phyloP scores from a whole-genome alignment of 2,797 vertebrate genomes.

The Rhadinocentrus ornatus region DNA sequence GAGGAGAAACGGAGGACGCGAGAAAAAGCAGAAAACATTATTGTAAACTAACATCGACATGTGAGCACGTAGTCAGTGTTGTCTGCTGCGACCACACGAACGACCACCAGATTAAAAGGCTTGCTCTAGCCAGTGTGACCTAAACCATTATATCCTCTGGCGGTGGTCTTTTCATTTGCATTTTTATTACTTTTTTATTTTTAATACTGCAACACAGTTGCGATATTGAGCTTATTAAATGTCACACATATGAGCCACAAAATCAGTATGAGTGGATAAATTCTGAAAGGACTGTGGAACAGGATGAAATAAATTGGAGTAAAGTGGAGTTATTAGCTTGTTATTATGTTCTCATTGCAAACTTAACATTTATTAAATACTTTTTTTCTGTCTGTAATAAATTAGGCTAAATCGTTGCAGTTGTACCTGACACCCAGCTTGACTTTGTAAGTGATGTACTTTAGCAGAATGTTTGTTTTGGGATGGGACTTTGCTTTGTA shows the following conservation, averaged over 20 bases:
- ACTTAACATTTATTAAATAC: neutral
- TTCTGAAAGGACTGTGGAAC: too few relatives aligned
- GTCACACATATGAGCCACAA: neutral
- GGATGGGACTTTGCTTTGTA: neutral
- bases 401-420: neutral
- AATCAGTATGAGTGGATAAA: neutral
- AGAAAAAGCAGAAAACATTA: neutral
- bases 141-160: neutral
- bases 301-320: neutral
- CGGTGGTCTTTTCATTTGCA: neutral
- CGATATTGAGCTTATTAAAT: neutral
- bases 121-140: neutral
- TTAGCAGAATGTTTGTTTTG: neutral
- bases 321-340: neutral
- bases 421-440: neutral
- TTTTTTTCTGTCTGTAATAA: neutral
- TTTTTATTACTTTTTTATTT: neutral
- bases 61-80: neutral
- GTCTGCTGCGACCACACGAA: neutral
- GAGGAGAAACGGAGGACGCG: conserved; percentile 10
- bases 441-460: neutral
- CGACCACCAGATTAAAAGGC: neutral
- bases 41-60: neutral
- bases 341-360: neutral
- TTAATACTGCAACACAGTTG: neutral